These are phyloP conservation scores for Sphaerodactylus townsendi DNA, from an alignment of 2,113 vertebrate genomes.

Conservation along the genomic window DNA sequence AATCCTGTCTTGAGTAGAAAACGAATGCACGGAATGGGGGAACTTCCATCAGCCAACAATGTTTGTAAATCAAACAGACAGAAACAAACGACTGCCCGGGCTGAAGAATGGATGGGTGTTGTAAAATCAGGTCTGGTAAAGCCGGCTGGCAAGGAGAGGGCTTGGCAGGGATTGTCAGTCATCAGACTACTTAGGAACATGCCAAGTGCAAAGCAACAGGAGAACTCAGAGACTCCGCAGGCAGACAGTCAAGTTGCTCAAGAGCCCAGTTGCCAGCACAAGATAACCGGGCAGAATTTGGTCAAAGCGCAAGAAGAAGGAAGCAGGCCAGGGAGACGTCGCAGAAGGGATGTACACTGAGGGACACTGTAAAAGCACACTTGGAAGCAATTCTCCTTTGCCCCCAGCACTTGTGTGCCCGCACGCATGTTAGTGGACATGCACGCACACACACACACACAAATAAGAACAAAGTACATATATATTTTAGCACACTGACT, in stretches of 20 bases:
- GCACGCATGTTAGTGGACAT: neutral
- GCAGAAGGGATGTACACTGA: too few relatives aligned
- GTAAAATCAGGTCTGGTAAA: neutral
- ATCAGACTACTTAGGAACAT: neutral
- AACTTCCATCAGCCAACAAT: conserved; percentile 63
- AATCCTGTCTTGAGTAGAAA: conserved; percentile 68
- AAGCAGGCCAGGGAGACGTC: neutral
- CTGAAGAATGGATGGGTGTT: neutral
- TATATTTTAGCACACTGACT: neutral
- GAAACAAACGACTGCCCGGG: conserved; percentile 68
- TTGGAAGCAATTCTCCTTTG: neutral
- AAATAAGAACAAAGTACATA: too few relatives aligned
- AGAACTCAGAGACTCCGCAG: neutral
- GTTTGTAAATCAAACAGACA: conserved; percentile 67
- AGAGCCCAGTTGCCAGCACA: neutral
- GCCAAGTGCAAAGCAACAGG: neutral
- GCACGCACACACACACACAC: too few relatives aligned
- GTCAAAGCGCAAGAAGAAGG: neutral
- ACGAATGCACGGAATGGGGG: conserved; percentile 58
- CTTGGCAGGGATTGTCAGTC: neutral
- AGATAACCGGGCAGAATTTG: neutral
- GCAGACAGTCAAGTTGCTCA: neutral
- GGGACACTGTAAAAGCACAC: neutral
- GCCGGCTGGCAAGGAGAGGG: neutral
- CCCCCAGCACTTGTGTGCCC: too few relatives aligned